A percentile compares a stretch with the other conserved stretches of the same genome.
Conservation (phyloP, 1,140 invertebrate species). For the Metaphire vulgaris region DNA sequence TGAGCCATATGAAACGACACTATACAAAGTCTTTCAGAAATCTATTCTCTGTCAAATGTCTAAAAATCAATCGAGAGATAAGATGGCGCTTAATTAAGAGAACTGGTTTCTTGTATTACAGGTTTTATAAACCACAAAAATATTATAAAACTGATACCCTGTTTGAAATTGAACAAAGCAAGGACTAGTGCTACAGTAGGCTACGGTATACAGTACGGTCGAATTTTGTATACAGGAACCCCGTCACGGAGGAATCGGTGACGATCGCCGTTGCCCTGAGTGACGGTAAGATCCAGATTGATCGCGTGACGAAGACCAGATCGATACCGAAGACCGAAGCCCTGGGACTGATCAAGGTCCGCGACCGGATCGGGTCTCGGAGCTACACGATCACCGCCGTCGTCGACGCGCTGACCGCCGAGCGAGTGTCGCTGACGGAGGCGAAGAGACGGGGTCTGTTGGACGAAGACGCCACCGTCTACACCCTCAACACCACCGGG, state of each 20-base stretch:
- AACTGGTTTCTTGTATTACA: too few species aligned
- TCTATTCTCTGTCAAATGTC: too few species aligned
- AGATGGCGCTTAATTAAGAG: too few species aligned
- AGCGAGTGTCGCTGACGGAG: conserved; percentile 1
- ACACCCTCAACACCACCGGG: not conserved
- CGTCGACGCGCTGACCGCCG: conserved; percentile 9
- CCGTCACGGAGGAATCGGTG: conserved; percentile 6
- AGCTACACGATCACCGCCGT: conserved; percentile 6
- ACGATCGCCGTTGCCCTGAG: conserved; percentile 20
- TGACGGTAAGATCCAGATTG: conserved; percentile 12
- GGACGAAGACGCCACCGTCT: not conserved
- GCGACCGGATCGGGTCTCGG: conserved; percentile 1
- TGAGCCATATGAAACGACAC: too few species aligned
- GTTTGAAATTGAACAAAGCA: too few species aligned
- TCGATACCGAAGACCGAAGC: conserved; percentile 22
- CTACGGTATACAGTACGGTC: too few species aligned
- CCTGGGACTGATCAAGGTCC: conserved; percentile 23
- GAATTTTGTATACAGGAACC: too few species aligned
- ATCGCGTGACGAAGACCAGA: conserved; percentile 19
- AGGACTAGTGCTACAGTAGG: too few species aligned
- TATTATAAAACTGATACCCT: too few species aligned
- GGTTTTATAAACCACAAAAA: too few species aligned
- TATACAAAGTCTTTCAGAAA: too few species aligned
- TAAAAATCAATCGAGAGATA: too few species aligned
- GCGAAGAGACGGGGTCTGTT: not conserved